Evolutionary conservation across 2,113 vertebrate species (phyloP), one percentile per base, ranked within the genome.

Genomic region (Pimephales promelas): DNA sequence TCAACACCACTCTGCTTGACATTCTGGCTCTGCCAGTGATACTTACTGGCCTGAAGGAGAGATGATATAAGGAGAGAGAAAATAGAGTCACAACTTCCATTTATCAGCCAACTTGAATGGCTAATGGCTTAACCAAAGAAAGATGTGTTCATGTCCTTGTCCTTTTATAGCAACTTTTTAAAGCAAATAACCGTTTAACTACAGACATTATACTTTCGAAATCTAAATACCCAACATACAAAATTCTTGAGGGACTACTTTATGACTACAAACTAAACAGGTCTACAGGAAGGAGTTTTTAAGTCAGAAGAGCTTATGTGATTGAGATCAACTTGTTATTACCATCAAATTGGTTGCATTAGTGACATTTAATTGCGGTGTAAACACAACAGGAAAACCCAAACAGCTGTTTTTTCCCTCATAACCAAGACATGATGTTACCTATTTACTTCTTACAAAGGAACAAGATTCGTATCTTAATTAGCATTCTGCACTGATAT

Each of bases 21-120:
- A 79, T 99, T 98, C 90, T 98, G 97, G 93, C 97, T 99, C 93
- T 99, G 97, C 98, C 98, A 99, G 92, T 99, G 97, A 86, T 98
- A 98, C 92, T 99, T 99, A 76, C 96, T 97, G 91, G 96, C 97
- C 98, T 97, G 91, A 0, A 18, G 59, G 18, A 79, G 10, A 59
- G 56, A 43, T 66, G n/a, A 72, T 11, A 40, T 24, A 40, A 66
- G 7, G 43, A 26, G 13, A 52, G 26, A 57, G 49, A 31, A 36
- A 57, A 18, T 3, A 59, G 2, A 24, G 52, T 34, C 28, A 57
- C 16, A 56, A 76, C 20, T 2, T 14, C 4, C 31, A 36, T 66
- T 36, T 10, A 5, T 10, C 5, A 18, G 49, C 5, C 5, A 52
- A 8, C 52, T 54, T 54, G 52, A 54, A 54, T 54, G 52, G 52